These are phyloP conservation scores for Diglossa cyanea DNA, from an alignment of 2,797 vertebrate species.

Conservation along the genomic window DNA sequence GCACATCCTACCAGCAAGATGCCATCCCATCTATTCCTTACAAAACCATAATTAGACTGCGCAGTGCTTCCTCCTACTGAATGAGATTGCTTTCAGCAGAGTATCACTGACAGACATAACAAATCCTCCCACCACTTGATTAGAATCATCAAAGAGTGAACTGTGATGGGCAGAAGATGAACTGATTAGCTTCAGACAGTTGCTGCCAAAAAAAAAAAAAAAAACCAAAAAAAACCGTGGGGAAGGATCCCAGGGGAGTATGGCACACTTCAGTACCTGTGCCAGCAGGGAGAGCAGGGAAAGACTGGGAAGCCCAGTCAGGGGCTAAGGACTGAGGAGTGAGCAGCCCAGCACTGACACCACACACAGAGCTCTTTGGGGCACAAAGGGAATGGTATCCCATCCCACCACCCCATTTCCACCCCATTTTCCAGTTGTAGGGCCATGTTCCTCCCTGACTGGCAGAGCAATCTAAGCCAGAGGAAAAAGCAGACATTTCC, in stretches of 20 bases:
- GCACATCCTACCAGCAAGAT: background rate
- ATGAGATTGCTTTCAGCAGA: background rate
- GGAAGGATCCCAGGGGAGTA: accelerated
- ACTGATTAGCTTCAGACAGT: background rate
- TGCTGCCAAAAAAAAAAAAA: background rate
- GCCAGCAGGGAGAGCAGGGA: background rate
- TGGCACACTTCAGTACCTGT: accelerated
- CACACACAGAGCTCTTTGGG: background rate
- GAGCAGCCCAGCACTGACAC: background rate
- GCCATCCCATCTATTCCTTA: background rate
- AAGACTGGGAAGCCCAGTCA: background rate
- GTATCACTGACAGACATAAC: background rate
- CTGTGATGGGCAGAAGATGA: background rate
- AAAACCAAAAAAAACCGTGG: accelerated
- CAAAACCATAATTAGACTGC: background rate
- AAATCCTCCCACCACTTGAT: background rate
- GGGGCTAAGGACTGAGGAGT: too few species aligned
- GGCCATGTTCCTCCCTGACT: background rate
- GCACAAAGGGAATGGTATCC: background rate
- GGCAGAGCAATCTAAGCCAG: accelerated
- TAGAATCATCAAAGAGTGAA: background rate
- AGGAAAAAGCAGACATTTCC: background rate
- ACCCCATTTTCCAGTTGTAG: accelerated
- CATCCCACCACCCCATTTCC: background rate
- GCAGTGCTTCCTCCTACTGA: accelerated